phyloP scores from a whole-genome alignment of 2,888 invertebrate species.

The Xanthorhoe designata region DNA sequence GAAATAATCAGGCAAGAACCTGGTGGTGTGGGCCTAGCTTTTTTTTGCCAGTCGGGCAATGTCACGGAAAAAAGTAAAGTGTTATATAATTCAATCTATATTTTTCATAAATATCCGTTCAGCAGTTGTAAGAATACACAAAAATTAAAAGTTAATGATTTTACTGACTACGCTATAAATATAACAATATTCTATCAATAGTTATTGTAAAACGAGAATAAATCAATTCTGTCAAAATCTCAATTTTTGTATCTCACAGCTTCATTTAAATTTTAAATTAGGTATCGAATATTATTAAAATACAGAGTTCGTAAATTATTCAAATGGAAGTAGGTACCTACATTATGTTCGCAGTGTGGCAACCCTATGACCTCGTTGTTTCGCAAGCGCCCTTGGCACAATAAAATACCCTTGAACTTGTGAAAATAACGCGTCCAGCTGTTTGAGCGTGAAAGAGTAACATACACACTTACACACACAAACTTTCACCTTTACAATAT shows the following conservation, averaged over 20 bases:
- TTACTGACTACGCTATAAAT: too few species aligned
- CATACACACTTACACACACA: too few species aligned
- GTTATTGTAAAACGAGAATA: neutral
- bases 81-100: too few species aligned
- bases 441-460: too few species aligned
- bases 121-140: too few species aligned
- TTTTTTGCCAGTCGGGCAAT: too few species aligned
- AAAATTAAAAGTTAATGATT: too few species aligned
- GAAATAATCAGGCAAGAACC: too few species aligned
- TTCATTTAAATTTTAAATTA: neutral
- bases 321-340: conserved; percentile 11
- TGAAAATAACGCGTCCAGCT: conserved; percentile 9
- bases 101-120: too few species aligned
- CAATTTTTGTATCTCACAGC: neutral
- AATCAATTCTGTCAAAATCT: neutral
- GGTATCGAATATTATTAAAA: neutral
- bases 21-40: too few species aligned
- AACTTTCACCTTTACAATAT: too few species aligned
- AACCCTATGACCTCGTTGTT: conserved; percentile 23
- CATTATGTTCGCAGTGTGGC: conserved; percentile 21
- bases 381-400: conserved; percentile 22
- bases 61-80: too few species aligned
- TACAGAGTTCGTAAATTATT: conserved; percentile 12
- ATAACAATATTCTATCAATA: neutral
- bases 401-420: conserved; percentile 18